A percentile compares a stretch with the other conserved stretches of the same genome.
Conservation (phyloP, 2,113 vertebrate species). For the Leptosomus discolor region DNA sequence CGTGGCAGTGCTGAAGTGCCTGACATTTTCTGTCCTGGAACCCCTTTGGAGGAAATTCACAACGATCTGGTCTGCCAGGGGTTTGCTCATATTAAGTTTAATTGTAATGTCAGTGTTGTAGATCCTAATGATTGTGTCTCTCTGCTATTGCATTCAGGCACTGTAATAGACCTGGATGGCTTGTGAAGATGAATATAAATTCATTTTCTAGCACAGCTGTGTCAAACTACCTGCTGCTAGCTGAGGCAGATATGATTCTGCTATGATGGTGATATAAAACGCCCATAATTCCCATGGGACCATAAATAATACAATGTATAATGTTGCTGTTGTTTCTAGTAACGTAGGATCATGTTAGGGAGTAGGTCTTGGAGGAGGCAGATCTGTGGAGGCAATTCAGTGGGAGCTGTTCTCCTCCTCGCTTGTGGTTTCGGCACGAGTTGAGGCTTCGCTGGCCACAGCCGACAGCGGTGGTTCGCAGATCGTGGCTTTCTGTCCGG, state of each 20-base stretch:
- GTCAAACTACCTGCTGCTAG: background rate
- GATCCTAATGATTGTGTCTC: conserved; percentile 7
- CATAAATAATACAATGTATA: background rate
- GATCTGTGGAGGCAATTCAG: background rate
- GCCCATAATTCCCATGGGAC: background rate
- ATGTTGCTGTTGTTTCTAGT: background rate
- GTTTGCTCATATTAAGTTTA: background rate
- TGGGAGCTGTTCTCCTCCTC: background rate
- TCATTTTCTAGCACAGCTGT: conserved; percentile 7
- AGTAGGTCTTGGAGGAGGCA: background rate
- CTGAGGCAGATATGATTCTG: background rate
- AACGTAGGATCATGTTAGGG: background rate
- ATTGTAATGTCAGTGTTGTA: background rate
- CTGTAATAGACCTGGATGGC: conserved; percentile 17
- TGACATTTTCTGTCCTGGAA: background rate
- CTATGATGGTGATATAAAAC: background rate
- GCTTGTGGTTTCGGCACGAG: background rate
- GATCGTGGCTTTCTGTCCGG: accelerated
- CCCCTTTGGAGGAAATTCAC: background rate
- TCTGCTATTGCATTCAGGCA: conserved; percentile 22
- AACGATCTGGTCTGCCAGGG: background rate
- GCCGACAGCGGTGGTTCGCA: accelerated
- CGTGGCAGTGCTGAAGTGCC: background rate
- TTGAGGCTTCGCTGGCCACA: background rate
- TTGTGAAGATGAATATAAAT: conserved; percentile 30